Evolutionary conservation across 2,797 vertebrate species (phyloP), one percentile per base, ranked within the genome.

Genomic region (Sarcoramphus papa): DNA sequence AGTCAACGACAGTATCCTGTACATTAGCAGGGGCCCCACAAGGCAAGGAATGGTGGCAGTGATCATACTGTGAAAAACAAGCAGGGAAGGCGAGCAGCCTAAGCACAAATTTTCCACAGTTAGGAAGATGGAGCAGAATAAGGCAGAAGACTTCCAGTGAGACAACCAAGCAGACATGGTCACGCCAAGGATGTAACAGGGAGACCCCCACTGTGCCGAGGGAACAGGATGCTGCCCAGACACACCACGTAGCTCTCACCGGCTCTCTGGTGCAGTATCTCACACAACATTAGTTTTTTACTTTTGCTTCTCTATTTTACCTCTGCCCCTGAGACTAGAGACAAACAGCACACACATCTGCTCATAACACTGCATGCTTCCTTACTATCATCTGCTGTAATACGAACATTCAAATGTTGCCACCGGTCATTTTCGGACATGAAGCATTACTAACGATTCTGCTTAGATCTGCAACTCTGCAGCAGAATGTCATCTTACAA

Each of bases 171-270:
- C 0, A 0, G 53, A 65, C 40, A 4, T 0, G 3, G 53, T 33
- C 48, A 43, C 0, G 2, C 21, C 65, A 85, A 53, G 24, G 40
- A 70, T 14, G 3, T 7, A 53, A 56, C 41, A 65, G 4, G 16
- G 28, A 75, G 11, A 72, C 12, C 13, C 13, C 47, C 64, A 12
- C 37, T 7, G 31, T 25, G 57, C 37, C 3, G 9, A 67, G 50
- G 31, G 50, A 60, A 60, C 31, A 45, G 74, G 73, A 77, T 37
- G 50, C n/a, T 85, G 67, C 50, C n/a, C 48, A 86, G 83, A 76
- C 60, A n/a, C 31, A 35, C 10, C 33, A 48, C 0, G 0, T 1
- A 73, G 69, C 31, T 50, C 24, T 33, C 51, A 45, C 24, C 23
- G 51, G 47, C 64, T 54, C 51, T 35, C 47, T 67, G 24, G 12